A percentile compares a stretch with the other conserved stretches of the same genome.
phyloP scores from a whole-genome alignment of 1,140 invertebrate species.

The Hyles vespertilio region DNA sequence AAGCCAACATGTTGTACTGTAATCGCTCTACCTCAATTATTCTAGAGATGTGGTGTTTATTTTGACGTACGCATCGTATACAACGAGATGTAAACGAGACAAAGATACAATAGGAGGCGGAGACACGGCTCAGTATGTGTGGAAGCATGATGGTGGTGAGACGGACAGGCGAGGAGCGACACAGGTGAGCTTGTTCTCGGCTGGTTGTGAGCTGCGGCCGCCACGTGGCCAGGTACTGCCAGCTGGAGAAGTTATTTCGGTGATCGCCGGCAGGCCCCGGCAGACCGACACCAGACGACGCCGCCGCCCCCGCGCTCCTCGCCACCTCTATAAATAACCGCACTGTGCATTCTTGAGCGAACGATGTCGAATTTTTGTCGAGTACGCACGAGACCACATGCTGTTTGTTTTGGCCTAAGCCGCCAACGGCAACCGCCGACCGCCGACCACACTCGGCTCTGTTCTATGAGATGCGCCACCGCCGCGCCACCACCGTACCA shows the following conservation, averaged over 20 bases:
- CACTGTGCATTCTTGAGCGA: slow-evolving; percentile 74
- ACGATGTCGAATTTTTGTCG: slow-evolving; percentile 74
- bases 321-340: slow-evolving; percentile 64
- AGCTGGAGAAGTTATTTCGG: slow-evolving; percentile 73
- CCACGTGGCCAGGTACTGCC: slow-evolving; percentile 71
- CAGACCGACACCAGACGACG: slow-evolving; percentile 74
- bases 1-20: too few species aligned
- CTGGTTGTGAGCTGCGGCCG: slow-evolving; percentile 17
- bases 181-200: slow-evolving; percentile 34
- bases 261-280: slow-evolving; percentile 66
- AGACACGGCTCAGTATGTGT: too few species aligned
- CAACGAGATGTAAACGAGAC: too few species aligned
- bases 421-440: slow-evolving; percentile 44
- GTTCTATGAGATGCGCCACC: background rate
- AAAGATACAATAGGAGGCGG: too few species aligned
- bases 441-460: slow-evolving; percentile 24
- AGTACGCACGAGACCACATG: slow-evolving; percentile 67
- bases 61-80: too few species aligned
- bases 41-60: too few species aligned
- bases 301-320: slow-evolving; percentile 69
- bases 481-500: too few species aligned
- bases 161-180: too few species aligned
- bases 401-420: slow-evolving; percentile 67
- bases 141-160: too few species aligned
- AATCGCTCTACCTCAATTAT: too few species aligned